Base-by-base conservation (phyloP, 2,113 vertebrate species). In the Scytalopus superciliaris region DNA sequence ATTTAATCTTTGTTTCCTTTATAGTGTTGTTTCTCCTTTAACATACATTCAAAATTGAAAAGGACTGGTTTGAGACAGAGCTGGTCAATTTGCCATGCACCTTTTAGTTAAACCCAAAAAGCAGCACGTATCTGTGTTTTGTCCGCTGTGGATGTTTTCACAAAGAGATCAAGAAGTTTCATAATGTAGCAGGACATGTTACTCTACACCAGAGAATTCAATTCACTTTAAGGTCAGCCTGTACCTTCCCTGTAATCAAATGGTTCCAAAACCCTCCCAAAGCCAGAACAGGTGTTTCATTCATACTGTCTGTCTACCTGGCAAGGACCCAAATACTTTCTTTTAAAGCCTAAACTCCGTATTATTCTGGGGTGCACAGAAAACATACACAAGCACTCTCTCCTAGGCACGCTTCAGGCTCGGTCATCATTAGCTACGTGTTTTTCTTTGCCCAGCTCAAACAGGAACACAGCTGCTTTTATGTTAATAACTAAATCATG, bases 201-300 rank as follows among this genome's bases (percentile, higher is more conserved):
- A 93, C 93, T 94, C 90, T 94, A 93, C 96, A 93, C 93, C 88
- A 84, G 78, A 73, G 82, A 93, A 94, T 91, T 89, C 83, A 88
- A 93, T 95, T 90, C 93, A 39, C 86, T 84, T 89, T 95, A 96
- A 97, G 91, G 95, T 97, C 95, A 96, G 93, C 53, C 87, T 94
- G 91, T 95, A 95, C 96, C 96, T 97, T 91, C 84, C 81, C 72
- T 49, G 70, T 88, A 96, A 96, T 92, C 94, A 94, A 96, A 74
- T 35, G 66, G 84, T 89, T 96, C 84, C 93, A 86, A 92, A 96
- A 84, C 76, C 69, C 79, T 80, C 87, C 90, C 95, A 90, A 94
- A 96, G 96, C 96, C 93, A 87, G 84, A 96, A 97, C 97, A 97
- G 96, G 97, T 97, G 97, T 90, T 96, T 96, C 96, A 96, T 97